phyloP scores from a whole-genome alignment of 2,888 invertebrate species.

The Didymodactylos carnosus region DNA sequence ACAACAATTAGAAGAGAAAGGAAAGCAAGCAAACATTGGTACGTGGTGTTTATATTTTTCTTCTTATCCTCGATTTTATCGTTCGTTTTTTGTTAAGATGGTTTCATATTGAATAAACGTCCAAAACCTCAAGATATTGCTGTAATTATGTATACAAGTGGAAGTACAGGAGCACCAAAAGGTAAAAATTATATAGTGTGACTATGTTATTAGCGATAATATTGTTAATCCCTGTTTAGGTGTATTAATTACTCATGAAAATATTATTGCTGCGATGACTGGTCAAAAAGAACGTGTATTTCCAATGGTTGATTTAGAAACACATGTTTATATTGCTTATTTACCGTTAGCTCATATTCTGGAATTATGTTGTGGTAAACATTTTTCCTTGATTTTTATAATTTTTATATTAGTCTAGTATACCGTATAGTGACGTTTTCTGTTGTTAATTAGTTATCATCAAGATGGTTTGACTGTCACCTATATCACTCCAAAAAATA shows the following conservation, averaged over 20 bases:
- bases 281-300: background rate
- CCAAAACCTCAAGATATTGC: constrained; percentile 60
- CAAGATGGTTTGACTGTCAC: too few relatives aligned
- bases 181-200: constrained; percentile 40
- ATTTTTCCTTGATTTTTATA: too few relatives aligned
- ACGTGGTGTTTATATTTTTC: background rate
- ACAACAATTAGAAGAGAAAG: background rate
- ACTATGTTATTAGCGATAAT: background rate
- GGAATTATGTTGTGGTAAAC: constrained; percentile 47
- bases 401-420: constrained; percentile 15
- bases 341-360: constrained; percentile 89
- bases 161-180: constrained; percentile 83
- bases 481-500: too few relatives aligned
- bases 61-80: background rate
- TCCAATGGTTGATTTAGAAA: constrained; percentile 18
- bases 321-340: constrained; percentile 74
- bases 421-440: constrained; percentile 12
- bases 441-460: background rate
- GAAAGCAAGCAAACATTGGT: background rate
- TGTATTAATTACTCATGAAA: constrained; percentile 12
- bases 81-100: background rate
- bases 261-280: constrained; percentile 2
- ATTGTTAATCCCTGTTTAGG: background rate
- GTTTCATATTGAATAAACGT: constrained; percentile 23
- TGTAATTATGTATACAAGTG: constrained; percentile 96